phyloP scores from a whole-genome alignment of 2,113 vertebrate species.

The Grus americana region DNA sequence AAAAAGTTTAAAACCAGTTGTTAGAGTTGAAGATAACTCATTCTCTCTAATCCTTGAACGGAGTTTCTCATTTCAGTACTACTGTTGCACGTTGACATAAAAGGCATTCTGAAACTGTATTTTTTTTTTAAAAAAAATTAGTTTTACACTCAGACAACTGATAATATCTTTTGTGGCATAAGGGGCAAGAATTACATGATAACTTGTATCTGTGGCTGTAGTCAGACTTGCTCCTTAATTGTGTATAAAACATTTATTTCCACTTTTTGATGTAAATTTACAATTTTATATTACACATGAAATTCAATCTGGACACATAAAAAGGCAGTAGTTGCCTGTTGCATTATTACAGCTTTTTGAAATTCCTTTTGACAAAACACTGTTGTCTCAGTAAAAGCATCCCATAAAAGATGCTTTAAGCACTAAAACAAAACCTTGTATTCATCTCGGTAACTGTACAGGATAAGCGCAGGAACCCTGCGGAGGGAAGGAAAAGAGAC shows the following conservation, averaged over 20 bases:
- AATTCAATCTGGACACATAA: background rate
- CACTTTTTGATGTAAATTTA: background rate
- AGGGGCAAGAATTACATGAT: background rate
- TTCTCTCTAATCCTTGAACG: background rate
- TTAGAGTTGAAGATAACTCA: background rate
- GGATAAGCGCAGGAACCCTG: conserved; percentile 88
- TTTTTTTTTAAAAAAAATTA: background rate
- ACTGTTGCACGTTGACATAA: background rate
- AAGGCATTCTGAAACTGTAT: background rate
- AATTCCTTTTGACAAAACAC: conserved; percentile 13
- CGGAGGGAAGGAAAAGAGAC: conserved; percentile 38
- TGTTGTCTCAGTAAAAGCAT: background rate
- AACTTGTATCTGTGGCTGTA: background rate
- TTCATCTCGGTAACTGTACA: conserved; percentile 95
- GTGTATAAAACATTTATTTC: background rate
- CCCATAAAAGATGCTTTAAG: background rate
- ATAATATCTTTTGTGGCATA: background rate
- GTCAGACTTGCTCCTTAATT: background rate
- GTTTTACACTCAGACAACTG: background rate
- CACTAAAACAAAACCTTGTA: conserved; percentile 90
- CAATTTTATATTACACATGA: background rate
- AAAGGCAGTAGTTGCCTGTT: background rate
- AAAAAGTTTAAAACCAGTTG: background rate
- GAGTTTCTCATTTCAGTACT: background rate
- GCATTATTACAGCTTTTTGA: background rate